Evolutionary conservation across 1,140 invertebrate genomes (phyloP), one percentile per base, ranked within the genome.

Genomic region (Agraylea sexmaculata): DNA sequence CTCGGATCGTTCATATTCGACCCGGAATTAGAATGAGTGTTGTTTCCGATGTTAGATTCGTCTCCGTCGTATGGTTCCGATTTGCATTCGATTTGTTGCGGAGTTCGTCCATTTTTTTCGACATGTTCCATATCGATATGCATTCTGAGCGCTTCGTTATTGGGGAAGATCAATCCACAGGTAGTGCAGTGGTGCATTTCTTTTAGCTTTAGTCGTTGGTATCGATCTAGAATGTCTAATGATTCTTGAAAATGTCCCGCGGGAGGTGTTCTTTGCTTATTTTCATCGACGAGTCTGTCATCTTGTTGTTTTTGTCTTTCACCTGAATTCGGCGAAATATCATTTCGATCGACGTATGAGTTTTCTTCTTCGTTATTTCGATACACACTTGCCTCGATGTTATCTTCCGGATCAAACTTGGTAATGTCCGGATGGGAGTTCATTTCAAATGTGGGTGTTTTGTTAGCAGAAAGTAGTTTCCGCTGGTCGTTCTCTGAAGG

Each of bases 41-140:
- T 46, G 6, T 29, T 28, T 3, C 43, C 43, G 12, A 37, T 40
- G 22, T 40, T 49, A 18, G 39, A 31, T 10, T 49, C 47, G 8
- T 49, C 47, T 1, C 40, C 37, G 27, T 49, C 47, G 41, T 40
- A 49, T 15, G 46, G 46, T 32, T 49, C 47, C 33, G 36, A 33
- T 33, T 49, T 49, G 33, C 43, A 49, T 28, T 49, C 47, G 31
- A 49, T 17, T n/a, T 40, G 37, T 10, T 17, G 19, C n/a, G n/a
- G n/a, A 6, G 18, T 19, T 20, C 43, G 31, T 0, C 47, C 47
- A 34, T 49, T 49, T 22, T 41, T 46, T 17, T 49, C 47, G n/a
- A 28, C 33, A 30, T 49, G 47, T 16, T 49, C 47, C 13, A 25
- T 46, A 15, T 49, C 47, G 23, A 31, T 43, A 32, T 49, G 47